Evolutionary conservation across 2,888 invertebrate species (phyloP).

Genomic region (Drosophila mayaguana): DNA sequence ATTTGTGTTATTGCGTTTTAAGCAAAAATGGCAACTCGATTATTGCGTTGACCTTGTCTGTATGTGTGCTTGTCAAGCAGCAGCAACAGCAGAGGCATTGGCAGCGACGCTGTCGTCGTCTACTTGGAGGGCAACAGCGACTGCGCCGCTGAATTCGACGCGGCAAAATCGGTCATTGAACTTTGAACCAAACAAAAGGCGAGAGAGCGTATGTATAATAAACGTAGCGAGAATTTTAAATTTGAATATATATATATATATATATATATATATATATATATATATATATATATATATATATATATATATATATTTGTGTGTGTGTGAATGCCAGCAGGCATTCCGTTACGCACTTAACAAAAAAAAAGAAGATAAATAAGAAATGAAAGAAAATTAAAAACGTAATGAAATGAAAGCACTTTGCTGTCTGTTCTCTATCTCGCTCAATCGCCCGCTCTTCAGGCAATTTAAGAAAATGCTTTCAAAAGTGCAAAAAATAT

Average conservation of each 20-base stretch:
- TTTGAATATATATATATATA: constrained; percentile 10
- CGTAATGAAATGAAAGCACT: constrained; percentile 55
- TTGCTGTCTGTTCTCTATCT: background rate
- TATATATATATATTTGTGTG: constrained; percentile 3
- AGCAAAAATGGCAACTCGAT: constrained; percentile 31
- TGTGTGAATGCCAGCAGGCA: constrained; percentile 27
- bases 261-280: constrained; percentile 4
- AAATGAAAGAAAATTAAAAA: constrained; percentile 51
- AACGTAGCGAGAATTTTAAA: constrained; percentile 46
- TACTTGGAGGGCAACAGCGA: constrained; percentile 34
- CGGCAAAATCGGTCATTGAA: constrained; percentile 79
- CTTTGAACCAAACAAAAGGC: constrained; percentile 70
- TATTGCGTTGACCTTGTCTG: constrained; percentile 57
- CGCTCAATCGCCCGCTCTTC: constrained; percentile 4
- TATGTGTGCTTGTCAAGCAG: constrained; percentile 30
- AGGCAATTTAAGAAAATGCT: constrained; percentile 49
- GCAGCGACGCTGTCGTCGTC: constrained; percentile 21
- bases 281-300: constrained; percentile 1
- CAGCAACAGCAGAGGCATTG: background rate
- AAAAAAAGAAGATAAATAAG: constrained; percentile 17
- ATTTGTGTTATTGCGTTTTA: constrained; percentile 55
- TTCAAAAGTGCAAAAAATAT: constrained; percentile 49
- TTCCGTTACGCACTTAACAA: constrained; percentile 66
- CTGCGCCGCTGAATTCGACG: constrained; percentile 59
- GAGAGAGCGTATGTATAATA: constrained; percentile 33